A percentile compares a stretch with the other conserved stretches of the same genome.
Conservation (phyloP, 64 coral and sea anemone genomes). For the Trachythela sp. region DNA sequence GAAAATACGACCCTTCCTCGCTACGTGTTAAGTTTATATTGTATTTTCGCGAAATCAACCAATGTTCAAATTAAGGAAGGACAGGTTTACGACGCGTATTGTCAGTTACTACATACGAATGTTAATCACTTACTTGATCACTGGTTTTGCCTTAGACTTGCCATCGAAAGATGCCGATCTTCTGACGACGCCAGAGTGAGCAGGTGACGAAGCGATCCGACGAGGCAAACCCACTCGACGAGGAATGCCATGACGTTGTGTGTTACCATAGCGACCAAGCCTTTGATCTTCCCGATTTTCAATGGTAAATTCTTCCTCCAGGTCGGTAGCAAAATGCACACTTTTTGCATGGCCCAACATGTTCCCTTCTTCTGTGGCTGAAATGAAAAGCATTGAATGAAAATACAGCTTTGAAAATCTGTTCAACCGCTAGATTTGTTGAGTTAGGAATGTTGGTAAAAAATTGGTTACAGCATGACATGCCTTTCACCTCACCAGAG, state of each 20-base stretch:
- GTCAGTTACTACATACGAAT: too few relatives aligned
- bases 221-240: neutral
- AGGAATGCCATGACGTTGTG: neutral
- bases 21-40: too few relatives aligned
- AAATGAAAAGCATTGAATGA: neutral
- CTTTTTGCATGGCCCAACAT: conserved; percentile 15
- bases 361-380: neutral
- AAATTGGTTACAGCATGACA: too few relatives aligned
- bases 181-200: conserved; percentile 36
- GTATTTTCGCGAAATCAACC: too few relatives aligned
- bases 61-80: too few relatives aligned
- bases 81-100: neutral
- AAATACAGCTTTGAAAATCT: neutral
- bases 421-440: neutral
- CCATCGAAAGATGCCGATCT: conserved; percentile 83
- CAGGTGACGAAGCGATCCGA: neutral
- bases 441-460: too few relatives aligned
- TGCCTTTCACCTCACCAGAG: too few relatives aligned
- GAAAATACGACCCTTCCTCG: too few relatives aligned
- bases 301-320: conserved; percentile 34
- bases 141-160: conserved; percentile 52
- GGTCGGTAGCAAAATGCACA: conserved; percentile 50
- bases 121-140: neutral
- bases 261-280: conserved; percentile 12
- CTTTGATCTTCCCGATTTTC: conserved; percentile 17